Evolutionary conservation across 2,113 vertebrate genomes (phyloP).

Genomic region (Rhineura floridana): DNA sequence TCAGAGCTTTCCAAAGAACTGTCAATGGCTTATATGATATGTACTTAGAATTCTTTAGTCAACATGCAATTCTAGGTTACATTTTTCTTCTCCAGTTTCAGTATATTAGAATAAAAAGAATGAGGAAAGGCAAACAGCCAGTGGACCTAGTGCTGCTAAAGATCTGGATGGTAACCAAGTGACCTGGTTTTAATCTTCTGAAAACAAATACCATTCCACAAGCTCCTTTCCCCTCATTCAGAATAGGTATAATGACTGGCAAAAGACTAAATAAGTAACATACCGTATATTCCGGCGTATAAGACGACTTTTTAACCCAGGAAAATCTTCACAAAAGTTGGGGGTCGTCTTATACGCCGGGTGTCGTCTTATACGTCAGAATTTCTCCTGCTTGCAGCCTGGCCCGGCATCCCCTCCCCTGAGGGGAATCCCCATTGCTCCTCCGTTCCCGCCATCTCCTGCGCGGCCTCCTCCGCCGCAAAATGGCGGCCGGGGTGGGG

Average conservation of each 20-base stretch:
- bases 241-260: constrained; percentile 63
- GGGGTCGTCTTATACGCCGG: too few relatives aligned
- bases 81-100: constrained; percentile 63
- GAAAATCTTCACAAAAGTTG: too few relatives aligned
- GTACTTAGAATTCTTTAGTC: constrained; percentile 35
- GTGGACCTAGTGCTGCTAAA: constrained; percentile 61
- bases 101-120: constrained; percentile 64
- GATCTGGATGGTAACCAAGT: constrained; percentile 66
- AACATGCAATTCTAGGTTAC: constrained; percentile 56
- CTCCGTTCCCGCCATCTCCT: too few relatives aligned
- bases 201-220: constrained; percentile 67
- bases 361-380: too few relatives aligned
- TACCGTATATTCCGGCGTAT: too few relatives aligned
- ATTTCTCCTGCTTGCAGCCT: too few relatives aligned
- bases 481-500: too few relatives aligned
- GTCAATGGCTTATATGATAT: not conserved
- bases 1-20: constrained; percentile 55
- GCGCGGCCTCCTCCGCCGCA: too few relatives aligned
- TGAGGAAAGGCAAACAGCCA: constrained; percentile 68
- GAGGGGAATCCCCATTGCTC: too few relatives aligned
- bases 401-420: too few relatives aligned
- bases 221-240: constrained; percentile 46
- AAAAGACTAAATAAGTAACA: constrained; percentile 61
- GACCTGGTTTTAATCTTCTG: constrained; percentile 75
- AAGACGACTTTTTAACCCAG: too few relatives aligned